phyloP scores from a whole-genome alignment of 2,113 vertebrate species.

The Nothoprocta perdicaria region DNA sequence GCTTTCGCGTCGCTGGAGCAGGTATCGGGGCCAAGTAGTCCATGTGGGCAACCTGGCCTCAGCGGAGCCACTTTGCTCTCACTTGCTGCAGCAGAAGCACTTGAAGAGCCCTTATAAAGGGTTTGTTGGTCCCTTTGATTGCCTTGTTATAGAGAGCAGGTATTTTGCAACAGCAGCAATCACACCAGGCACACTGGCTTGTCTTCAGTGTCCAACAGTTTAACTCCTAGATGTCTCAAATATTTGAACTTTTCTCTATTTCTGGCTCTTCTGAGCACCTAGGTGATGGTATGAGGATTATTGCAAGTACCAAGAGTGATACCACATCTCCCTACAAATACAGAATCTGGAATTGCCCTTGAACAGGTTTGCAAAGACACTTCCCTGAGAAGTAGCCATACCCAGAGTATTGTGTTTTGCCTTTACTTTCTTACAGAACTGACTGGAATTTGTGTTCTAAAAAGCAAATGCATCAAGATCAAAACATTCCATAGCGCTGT shows the following conservation, averaged over 20 bases:
- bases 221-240: background rate
- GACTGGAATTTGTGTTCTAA: background rate
- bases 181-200: background rate
- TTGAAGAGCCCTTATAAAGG: background rate
- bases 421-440: background rate
- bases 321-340: background rate
- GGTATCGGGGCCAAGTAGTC: background rate
- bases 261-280: background rate
- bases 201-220: background rate
- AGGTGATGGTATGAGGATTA: background rate
- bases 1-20: accelerated
- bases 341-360: background rate
- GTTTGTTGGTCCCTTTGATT: background rate
- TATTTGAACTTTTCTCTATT: background rate
- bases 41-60: accelerated
- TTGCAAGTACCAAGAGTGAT: background rate
- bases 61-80: background rate
- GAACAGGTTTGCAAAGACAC: background rate
- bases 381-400: background rate
- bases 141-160: accelerated
- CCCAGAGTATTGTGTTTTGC: background rate
- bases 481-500: background rate
- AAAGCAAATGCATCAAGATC: background rate
- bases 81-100: background rate
- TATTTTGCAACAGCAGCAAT: background rate